These are phyloP conservation scores for Tetrapedia diversipes DNA, from an alignment of 2,888 invertebrate species.

Conservation along the genomic window DNA sequence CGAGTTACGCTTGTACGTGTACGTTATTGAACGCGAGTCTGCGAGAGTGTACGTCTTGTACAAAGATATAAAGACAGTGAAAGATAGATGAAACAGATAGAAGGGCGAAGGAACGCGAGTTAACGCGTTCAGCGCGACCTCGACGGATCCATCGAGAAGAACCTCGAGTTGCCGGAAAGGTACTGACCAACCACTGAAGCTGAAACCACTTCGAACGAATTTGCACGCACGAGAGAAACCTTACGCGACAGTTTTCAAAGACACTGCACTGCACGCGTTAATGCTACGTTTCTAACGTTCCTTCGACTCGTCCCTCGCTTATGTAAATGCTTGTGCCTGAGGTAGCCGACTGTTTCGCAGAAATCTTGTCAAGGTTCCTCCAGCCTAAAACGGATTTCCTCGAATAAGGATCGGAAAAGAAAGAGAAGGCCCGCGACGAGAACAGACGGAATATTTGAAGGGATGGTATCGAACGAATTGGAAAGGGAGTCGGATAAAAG, in stretches of 20 bases:
- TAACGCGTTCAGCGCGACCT: neutral
- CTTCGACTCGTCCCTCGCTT: constrained; percentile 28
- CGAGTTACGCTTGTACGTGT: too few relatives aligned
- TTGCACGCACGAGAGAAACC: too few relatives aligned
- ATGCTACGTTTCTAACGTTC: too few relatives aligned
- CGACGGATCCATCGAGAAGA: too few relatives aligned
- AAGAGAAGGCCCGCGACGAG: neutral
- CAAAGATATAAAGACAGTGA: neutral
- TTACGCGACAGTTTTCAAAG: too few relatives aligned
- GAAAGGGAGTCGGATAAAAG: neutral
- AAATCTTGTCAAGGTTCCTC: constrained; percentile 34
- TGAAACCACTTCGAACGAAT: too few relatives aligned
- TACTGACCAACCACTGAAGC: too few relatives aligned
- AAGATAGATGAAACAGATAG: neutral
- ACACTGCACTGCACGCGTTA: too few relatives aligned
- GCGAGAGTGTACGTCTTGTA: constrained; percentile 16
- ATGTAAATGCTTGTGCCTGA: constrained; percentile 43
- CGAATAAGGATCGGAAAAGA: constrained; percentile 21
- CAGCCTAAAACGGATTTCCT: constrained; percentile 38
- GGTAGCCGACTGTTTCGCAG: constrained; percentile 49
- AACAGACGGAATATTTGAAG: neutral
- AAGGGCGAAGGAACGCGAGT: constrained; percentile 6
- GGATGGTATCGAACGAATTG: neutral
- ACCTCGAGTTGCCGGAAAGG: too few relatives aligned
- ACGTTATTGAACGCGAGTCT: neutral